These are phyloP conservation scores for Chaenocephalus aceratus DNA, from an alignment of 2,113 vertebrate genomes.

Conservation along the genomic window DNA sequence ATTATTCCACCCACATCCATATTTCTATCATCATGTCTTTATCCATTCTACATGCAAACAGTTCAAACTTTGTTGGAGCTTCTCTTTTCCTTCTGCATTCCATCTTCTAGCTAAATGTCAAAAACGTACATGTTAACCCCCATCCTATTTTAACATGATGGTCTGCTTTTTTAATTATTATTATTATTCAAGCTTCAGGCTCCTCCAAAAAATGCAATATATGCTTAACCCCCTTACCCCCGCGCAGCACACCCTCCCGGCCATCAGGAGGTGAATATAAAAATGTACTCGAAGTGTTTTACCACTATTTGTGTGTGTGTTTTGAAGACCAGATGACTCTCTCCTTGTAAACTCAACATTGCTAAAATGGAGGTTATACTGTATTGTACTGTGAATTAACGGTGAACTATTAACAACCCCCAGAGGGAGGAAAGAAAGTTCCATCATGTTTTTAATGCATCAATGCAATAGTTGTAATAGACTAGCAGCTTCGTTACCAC, in stretches of 20 bases:
- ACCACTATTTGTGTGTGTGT: not conserved
- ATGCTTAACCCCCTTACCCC: no score
- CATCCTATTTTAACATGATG: no score
- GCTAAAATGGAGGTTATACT: conserved; percentile 7
- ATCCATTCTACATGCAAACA: not conserved
- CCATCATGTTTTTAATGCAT: conserved; percentile 18
- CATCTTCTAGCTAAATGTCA: not conserved
- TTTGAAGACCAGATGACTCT: not conserved
- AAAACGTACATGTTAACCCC: not conserved
- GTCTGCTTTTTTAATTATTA: no score
- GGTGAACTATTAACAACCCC: conserved; percentile 5
- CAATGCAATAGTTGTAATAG: not conserved
- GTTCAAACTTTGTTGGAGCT: not conserved
- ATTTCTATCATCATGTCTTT: not conserved
- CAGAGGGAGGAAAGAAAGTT: not conserved
- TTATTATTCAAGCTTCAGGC: not conserved
- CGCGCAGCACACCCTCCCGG: no score
- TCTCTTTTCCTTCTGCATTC: not conserved
- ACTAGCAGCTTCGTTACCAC: not conserved
- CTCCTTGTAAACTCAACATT: conserved; percentile 3
- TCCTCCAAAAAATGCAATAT: conserved; percentile 2
- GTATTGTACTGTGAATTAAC: conserved; percentile 1
- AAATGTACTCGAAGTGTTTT: no score
- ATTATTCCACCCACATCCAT: conserved; percentile 14
- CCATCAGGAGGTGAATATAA: no score